Base-by-base conservation (phyloP, 1,140 invertebrate genomes). In the Mactra quadrangularis region DNA sequence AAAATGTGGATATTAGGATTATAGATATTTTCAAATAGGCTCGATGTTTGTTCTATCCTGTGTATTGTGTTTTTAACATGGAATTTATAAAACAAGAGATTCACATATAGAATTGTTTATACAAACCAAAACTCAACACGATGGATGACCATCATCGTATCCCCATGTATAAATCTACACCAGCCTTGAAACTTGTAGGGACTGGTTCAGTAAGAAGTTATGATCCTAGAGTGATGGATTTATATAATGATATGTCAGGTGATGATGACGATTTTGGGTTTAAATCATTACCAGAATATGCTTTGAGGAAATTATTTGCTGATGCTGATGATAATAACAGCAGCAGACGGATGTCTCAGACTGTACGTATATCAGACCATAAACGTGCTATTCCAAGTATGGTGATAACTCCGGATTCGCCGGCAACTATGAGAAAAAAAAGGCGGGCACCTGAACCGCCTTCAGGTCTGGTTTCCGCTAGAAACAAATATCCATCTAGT, bases 261-360 rank as follows among this genome's bases (percentile, higher is more conserved):
- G 77, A 81, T 15, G 53, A 81, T 71, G 64, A 71, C 60, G 77
- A 81, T 60, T 81, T 47, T 70, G 77, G 77, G 45, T 81, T 81
- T 71, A 81, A 81, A 55, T 59, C 50, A 1, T 35, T 81, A 25
- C 77, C 77, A 33, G 64, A 81, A 68, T 71, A 81, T 33, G 52
- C 52, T 3, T 27, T 81, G n/a, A 3, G 27, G 27, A 52, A 52
- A 31, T 41, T 81, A 38, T 81, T 81, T 60, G 38, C 64, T 19
- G 29, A 35, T 57, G 59, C 62, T 77, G 64, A 19, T 0, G 15
- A 19, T 17, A 13, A 38, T 1, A 68, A 15, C 6, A 3, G 47
- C 11, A 19, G 19, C 19, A 27, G 25, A 19, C 25, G 19, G 25
- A 25, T 55, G 50, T 19, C 27, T 22, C 13, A 53, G 7, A 29